Base-by-base conservation (phyloP, 1,140 invertebrate genomes). In the Adelges cooleyi region DNA sequence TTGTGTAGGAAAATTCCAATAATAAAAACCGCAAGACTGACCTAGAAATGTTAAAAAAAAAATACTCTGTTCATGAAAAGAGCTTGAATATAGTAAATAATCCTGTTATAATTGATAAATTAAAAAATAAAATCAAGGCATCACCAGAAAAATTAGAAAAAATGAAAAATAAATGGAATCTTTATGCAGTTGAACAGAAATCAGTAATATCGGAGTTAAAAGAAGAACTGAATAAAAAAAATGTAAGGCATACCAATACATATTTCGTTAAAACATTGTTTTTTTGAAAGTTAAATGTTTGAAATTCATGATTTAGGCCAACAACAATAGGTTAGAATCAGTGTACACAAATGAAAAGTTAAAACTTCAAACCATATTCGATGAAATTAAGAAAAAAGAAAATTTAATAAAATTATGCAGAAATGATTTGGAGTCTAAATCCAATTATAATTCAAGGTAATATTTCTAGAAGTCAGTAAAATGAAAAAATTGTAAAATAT, bases 141-240 rank as follows among this genome's bases (percentile, higher is more conserved):
- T 22, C 44, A 73, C 75, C 76, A 75, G 74, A 80, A 72, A 76
- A 77, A 69, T 73, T 77, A 23, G 78, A 80, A 62, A 80, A 78
- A 69, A 71, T 84, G 48, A 75, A 75, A 62, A 70, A 25, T 17
- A 56, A 59, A 49, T 67, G 46, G 44, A 48, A 15, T 25, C 42
- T 53, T n/a, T 67, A 56, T 23, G 66, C 59, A 67, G 53, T n/a
- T 36, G 54, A 74, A 20, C 56, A 83, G 38, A 81, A 78, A 71
- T 78, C 80, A 29, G 80, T 75, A 66, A 77, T 81, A 66, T 77
- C 75, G 71, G 74, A 78, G 69, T 72, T 85, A 38, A 73, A 79
- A 68, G 77, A 79, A 65, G 82, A 84, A 74, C 69, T 71, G 23
- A 68, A 71, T 0, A 65, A 69, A 25, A 67, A 69, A 0, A 74